These are phyloP conservation scores for Polypedilum vanderplanki DNA, from an alignment of 1,140 invertebrate species.

Conservation along the genomic window DNA sequence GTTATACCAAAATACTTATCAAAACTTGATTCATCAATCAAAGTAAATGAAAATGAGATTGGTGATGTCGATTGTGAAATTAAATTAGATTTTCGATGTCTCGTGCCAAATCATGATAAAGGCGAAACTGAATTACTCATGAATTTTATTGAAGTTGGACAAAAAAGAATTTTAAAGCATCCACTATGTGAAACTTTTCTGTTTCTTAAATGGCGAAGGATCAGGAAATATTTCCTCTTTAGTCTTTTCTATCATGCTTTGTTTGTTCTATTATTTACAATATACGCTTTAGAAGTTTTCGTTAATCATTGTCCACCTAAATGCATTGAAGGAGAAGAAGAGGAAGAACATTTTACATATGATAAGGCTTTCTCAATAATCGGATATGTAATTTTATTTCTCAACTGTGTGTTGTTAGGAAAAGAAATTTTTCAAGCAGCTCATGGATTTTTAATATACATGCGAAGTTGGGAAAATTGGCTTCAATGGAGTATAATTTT, in stretches of 20 bases:
- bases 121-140: conserved; percentile 65
- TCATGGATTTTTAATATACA: conserved; percentile 60
- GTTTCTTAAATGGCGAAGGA: conserved; percentile 72
- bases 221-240: conserved; percentile 74
- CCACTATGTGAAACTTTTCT: conserved; percentile 74
- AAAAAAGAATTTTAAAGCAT: conserved; percentile 67
- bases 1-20: conserved; percentile 62
- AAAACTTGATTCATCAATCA: conserved; percentile 68
- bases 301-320: conserved; percentile 40
- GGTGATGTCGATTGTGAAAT: conserved; percentile 77
- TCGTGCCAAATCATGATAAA: conserved; percentile 55
- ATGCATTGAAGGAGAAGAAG: conserved; percentile 29
- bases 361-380: conserved; percentile 42
- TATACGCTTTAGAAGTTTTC: conserved; percentile 56
- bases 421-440: conserved; percentile 65
- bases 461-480: conserved; percentile 76
- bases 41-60: conserved; percentile 70
- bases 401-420: conserved; percentile 54
- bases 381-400: conserved; percentile 52
- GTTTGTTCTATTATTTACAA: conserved; percentile 65
- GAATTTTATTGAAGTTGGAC: conserved; percentile 68
- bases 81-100: conserved; percentile 63
- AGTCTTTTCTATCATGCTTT: conserved; percentile 70
- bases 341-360: background rate
- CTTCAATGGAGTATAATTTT: conserved; percentile 70